Conservation (phyloP, 2,113 vertebrate genomes). For the Salminus brasiliensis region DNA sequence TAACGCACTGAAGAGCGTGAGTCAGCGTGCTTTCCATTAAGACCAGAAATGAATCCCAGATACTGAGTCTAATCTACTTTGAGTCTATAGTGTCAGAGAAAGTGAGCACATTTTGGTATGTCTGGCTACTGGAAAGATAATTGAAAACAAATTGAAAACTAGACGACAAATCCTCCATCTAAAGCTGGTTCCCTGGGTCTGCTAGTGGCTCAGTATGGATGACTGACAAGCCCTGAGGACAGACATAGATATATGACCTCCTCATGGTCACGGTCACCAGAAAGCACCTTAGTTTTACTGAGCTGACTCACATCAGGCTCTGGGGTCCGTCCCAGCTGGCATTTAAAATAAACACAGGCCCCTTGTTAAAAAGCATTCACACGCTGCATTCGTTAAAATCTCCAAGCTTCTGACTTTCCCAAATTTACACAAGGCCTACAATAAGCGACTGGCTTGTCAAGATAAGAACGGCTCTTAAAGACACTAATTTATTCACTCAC, state of each 20-base stretch:
- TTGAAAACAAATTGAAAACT: constrained; percentile 4
- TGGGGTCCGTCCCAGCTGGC: background rate
- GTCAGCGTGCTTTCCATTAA: constrained; percentile 1
- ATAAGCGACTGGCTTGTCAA: background rate
- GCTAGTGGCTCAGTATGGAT: background rate
- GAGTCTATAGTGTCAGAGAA: background rate
- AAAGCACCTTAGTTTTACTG: background rate
- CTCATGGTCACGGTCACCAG: background rate
- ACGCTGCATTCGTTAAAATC: background rate
- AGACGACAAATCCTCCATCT: constrained; percentile 7
- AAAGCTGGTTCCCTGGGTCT: background rate
- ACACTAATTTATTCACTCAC: constrained; percentile 24
- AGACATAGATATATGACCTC: background rate
- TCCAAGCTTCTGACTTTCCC: background rate
- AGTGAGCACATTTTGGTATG: background rate
- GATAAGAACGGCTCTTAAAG: constrained; percentile 30
- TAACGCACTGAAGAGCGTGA: constrained; percentile 16
- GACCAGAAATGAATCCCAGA: constrained; percentile 1
- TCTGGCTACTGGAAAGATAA: constrained; percentile 5
- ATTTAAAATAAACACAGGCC: background rate
- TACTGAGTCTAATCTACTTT: constrained; percentile 12
- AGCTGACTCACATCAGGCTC: background rate
- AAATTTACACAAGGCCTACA: constrained; percentile 6
- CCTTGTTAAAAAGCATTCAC: background rate
- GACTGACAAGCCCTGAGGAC: background rate